These are phyloP conservation scores for fruit fly (Drosophila melanogaster) DNA, from an alignment of 1,140 invertebrate genomes.

Conservation along the genomic window Release_6_plus_ISO1_MT NT_033777.3:24082001-24082500, in stretches of 20 bases:
- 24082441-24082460: slow-evolving; percentile 39
- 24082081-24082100: not conserved
- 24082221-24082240: not conserved
- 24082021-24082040: slow-evolving; percentile 1
- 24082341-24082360: slow-evolving; percentile 53
- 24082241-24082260: not conserved
- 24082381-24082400: slow-evolving; percentile 80
- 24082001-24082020: not conserved
- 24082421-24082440: slow-evolving; percentile 72
- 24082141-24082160: too few relatives aligned
- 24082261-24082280: slow-evolving; percentile 7
- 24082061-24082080: not conserved
- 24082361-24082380: slow-evolving; percentile 82
- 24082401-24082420: slow-evolving; percentile 26
- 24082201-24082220: not conserved
- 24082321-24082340: not conserved
- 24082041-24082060: not conserved
- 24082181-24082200: not conserved
- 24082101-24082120: not conserved
- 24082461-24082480: slow-evolving; percentile 20
- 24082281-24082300: slow-evolving; percentile 14
- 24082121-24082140: not conserved
- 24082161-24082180: too few relatives aligned
- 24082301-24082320: not conserved
- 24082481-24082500: slow-evolving; percentile 46